Conservation (phyloP, 2,888 invertebrate species). For the Macrophya annulata region DNA sequence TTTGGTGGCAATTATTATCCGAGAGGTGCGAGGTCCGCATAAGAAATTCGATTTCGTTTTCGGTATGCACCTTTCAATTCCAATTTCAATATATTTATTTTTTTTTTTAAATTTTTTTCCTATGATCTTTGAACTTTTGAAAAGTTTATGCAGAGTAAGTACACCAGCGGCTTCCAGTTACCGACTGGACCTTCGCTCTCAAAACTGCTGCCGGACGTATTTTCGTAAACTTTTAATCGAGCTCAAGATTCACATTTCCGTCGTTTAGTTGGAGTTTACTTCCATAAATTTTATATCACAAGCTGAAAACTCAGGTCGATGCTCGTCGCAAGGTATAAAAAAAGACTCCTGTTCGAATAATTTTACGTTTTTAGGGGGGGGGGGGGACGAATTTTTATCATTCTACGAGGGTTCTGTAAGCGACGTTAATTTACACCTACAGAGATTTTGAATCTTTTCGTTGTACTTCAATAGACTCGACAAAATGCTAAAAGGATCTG, state of each 20-base stretch:
- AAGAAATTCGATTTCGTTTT: conserved; percentile 26
- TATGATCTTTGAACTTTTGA: not conserved
- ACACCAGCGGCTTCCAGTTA: not conserved
- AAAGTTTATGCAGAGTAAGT: not conserved
- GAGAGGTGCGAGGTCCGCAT: not conserved
- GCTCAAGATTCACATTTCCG: not conserved
- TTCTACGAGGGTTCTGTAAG: not conserved
- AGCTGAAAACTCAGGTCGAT: not conserved
- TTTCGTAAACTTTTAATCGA: conserved; percentile 14
- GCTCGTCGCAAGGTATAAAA: not conserved
- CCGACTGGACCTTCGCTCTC: not conserved
- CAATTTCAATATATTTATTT: not conserved
- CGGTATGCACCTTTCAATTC: not conserved
- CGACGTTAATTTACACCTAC: not conserved
- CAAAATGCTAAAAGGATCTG: not conserved
- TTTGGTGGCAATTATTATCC: not conserved
- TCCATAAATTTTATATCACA: not conserved
- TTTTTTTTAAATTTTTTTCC: too few relatives aligned
- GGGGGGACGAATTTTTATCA: not conserved
- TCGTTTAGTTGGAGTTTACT: not conserved
- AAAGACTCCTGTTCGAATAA: not conserved
- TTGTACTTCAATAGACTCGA: not conserved
- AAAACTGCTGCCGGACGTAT: not conserved
- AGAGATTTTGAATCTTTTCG: not conserved
- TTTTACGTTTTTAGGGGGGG: not conserved